Base-by-base conservation (phyloP, 92 coral and sea anemone species). In the Siderastrea siderea region DNA sequence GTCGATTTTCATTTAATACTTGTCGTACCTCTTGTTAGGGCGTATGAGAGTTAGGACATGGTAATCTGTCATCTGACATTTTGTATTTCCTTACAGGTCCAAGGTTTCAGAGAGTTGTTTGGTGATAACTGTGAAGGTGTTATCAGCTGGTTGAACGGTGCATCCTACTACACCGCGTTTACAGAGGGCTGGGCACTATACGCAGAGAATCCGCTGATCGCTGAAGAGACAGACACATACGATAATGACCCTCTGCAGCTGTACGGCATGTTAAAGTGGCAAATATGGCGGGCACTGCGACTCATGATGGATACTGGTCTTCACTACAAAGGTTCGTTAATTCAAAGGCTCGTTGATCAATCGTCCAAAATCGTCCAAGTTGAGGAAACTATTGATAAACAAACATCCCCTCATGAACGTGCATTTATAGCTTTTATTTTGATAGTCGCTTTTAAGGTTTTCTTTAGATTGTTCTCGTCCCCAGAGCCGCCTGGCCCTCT, bases 121-220 rank as follows among this genome's bases (percentile, higher is more conserved):
- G 81, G 93, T 74, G 98, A 98, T 68, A 86, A 78, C 46, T 95
- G 99, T 61, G 86, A 78, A 47, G 99, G 96, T 44, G 93, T 72
- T 19, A 94, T 98, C 6, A 87, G 95, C 38, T 98, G 99, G 99
- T 72, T 98, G 57, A 92, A 96, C 17, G 84, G 86, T 1, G 86
- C 83, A 7, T 90, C 91, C 2, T 87, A 90, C 71, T 98, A 98
- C 80, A 94, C 99, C 3, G 96, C 94, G 10, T 98, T 98, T 78
- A 91, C 98, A 17, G 99, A 98, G 87, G 99, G 99, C 79, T 98
- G 99, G 99, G 99, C 98, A 26, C 94, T 98, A 44, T 95, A 98
- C 88, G 98, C 99, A 2, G 99, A 98, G 90, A 96, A 96, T 71
- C 98, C 98, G 19, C 98, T 98, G 63, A 92, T 98, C 51, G 92